Base-by-base conservation (phyloP, 2,113 vertebrate species). In the Callithrix jacchus region DNA sequence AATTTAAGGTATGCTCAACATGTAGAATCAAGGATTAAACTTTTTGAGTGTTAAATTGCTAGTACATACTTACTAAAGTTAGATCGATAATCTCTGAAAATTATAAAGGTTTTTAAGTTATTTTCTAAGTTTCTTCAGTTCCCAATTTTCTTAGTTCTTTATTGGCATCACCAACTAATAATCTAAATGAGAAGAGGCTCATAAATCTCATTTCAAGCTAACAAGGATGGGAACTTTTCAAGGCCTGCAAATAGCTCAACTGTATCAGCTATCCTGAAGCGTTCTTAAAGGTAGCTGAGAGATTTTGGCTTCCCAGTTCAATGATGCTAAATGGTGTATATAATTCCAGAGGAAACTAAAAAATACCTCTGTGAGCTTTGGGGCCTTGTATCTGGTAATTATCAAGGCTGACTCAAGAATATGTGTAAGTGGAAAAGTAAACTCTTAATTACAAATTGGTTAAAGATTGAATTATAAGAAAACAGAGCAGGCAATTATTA, bases 281-380 rank as follows among this genome's bases (percentile, higher is more conserved):
- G 79, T 49, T 61, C 27, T 96, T 95, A 95, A 83, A 74, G 32
- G 61, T 64, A 91, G 82, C 54, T 77, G 21, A 70, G 61, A 94
- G 37, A 83, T n/a, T 83, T 40, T 90, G 74, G 10, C 56, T 96
- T 82, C 74, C 74, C 95, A 80, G 73, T 95, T 96, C 94, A 89
- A 25, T 64, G 45, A 82, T 64, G 71, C 76, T 96, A 98, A 90
- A 94, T 94, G 92, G 83, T 87, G 94, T 96, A 86, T 40, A 83
- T 82, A 97, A 58, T 91, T 86, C 90, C 32, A 86, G 94, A 96
- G 95, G 88, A 93, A 45, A 27, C 27, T 2, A 73, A 30, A 93
- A 95, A 95, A 56, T 74, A n/a, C 84, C 42, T 97, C 45, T 80
- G 73, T 68, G 54, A 87, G 68, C 1, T 54, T 79, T 20, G 30